Conservation (phyloP, 2,888 invertebrate genomes). For the Cartodere bifasciata region DNA sequence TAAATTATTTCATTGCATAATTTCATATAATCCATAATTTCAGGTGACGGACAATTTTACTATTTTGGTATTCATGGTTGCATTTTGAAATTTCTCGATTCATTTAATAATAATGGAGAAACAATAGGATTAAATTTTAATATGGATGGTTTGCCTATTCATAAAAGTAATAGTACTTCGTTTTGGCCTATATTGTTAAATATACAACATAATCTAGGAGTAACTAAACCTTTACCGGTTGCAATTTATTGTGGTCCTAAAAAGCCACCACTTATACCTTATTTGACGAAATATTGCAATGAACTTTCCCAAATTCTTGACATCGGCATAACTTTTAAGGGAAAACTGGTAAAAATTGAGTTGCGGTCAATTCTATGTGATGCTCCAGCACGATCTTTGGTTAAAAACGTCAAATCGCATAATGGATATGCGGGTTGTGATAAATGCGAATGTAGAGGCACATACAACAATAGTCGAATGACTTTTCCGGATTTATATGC, state of each 20-base stretch:
- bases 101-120: conserved; percentile 6
- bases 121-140: conserved; percentile 9
- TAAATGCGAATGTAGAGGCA: conserved; percentile 16
- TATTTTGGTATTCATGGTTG: conserved; percentile 11
- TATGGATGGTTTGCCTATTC: conserved; percentile 12
- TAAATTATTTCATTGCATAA: neutral
- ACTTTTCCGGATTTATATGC: conserved; percentile 15
- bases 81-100: conserved; percentile 9
- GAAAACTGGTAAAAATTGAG: conserved; percentile 7
- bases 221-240: conserved; percentile 8
- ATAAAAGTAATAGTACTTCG: conserved; percentile 11
- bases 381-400: conserved; percentile 14
- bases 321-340: conserved; percentile 10
- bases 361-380: conserved; percentile 15
- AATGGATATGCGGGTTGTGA: conserved; percentile 18
- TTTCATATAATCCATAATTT: neutral
- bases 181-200: conserved; percentile 15
- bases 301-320: conserved; percentile 10
- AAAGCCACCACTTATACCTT: conserved; percentile 15
- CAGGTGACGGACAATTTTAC: conserved; percentile 4
- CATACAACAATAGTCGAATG: conserved; percentile 14
- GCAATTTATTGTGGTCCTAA: conserved; percentile 14
- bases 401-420: conserved; percentile 15
- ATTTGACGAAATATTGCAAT: conserved; percentile 12
- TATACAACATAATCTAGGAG: conserved; percentile 5